Evolutionary conservation across 1,140 invertebrate genomes (phyloP), one percentile per base, ranked within the genome.

Genomic region (Acromyrmex charruanus): DNA sequence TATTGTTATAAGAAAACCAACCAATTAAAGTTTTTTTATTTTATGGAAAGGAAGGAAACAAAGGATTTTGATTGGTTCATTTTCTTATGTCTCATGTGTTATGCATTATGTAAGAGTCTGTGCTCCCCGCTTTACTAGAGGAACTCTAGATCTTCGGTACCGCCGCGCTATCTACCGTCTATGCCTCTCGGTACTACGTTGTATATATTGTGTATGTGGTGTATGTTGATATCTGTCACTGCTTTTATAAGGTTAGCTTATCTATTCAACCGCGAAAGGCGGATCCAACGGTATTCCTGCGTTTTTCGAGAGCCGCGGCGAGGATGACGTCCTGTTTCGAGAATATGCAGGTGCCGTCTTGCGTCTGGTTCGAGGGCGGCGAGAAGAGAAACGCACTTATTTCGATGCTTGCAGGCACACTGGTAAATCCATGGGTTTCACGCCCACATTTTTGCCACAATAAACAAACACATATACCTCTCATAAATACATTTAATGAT

Each of bases 321-420:
- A 87, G 90, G 88, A 95, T 95, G 94, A 88, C 93, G 31, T 93
- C 93, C 14, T 96, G 93, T 88, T 94, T 96, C 0, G 96, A 96
- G 92, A 96, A 95, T 92, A 82, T 96, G 31, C 95, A 95, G 82
- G 92, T 96, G 21, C 95, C 95, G 2, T 91, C 96, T 0, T 97
- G 96, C 91, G 93, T 96, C 16, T 97, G 96, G 96, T 96, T 97
- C 88, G 96, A 97, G 91, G 95, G 96, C 80, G 96, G 96, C n/a
- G 96, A 98, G 75, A 97, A 97, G 90, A 95, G 98, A 92, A 99
- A 99, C 95, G 96, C 97, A 66, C 94, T 98, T 39, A 97, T 98
- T 21, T 98, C 98, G 0, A 97, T 99, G 89, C 93, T 97, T 21
- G 97, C 98, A 87, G 98, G 98, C 77, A 95, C 97, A 89, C 94